A percentile compares a stretch with the other conserved stretches of the same genome.
Conservation (phyloP, 1,140 invertebrate species). For the roundworm (Caenorhabditis elegans) region DNA sequence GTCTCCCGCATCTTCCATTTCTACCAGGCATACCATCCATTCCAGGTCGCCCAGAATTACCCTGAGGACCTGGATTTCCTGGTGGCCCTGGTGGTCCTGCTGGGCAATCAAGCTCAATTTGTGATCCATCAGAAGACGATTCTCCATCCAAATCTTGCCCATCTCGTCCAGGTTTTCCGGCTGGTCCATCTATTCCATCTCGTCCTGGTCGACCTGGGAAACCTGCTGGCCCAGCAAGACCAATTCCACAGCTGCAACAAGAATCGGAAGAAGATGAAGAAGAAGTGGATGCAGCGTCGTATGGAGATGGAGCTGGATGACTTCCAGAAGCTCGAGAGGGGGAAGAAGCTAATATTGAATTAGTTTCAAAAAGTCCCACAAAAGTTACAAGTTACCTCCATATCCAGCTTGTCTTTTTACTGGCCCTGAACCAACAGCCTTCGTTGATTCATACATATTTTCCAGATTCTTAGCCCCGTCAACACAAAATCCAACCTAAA, state of each 20-base stretch:
- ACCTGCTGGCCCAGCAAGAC: constrained; percentile 24
- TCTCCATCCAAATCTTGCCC: not conserved
- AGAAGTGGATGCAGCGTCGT: not conserved
- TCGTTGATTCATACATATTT: not conserved
- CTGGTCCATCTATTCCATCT: constrained; percentile 31
- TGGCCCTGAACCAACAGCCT: not conserved
- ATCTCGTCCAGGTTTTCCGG: constrained; percentile 29
- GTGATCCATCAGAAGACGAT: not conserved
- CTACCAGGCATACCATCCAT: constrained; percentile 16
- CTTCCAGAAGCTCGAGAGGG: not conserved
- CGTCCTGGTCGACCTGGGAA: constrained; percentile 33
- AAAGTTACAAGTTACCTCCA: not conserved
- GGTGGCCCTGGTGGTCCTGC: constrained; percentile 35
- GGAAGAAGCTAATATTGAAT: not conserved
- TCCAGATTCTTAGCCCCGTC: not conserved
- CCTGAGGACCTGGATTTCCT: constrained; percentile 21
- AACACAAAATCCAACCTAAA: constrained; percentile 23
- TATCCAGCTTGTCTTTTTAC: not conserved
- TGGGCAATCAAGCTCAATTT: constrained; percentile 31
- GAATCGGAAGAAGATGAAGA: not conserved
- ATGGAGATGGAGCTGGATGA: not conserved
- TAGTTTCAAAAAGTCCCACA: no score
- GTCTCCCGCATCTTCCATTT: constrained; percentile 4
- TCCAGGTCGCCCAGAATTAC: constrained; percentile 3
- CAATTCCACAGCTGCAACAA: constrained; percentile 33